Evolutionary conservation across 2,113 vertebrate genomes (phyloP).

Genomic region (Geococcyx californianus): DNA sequence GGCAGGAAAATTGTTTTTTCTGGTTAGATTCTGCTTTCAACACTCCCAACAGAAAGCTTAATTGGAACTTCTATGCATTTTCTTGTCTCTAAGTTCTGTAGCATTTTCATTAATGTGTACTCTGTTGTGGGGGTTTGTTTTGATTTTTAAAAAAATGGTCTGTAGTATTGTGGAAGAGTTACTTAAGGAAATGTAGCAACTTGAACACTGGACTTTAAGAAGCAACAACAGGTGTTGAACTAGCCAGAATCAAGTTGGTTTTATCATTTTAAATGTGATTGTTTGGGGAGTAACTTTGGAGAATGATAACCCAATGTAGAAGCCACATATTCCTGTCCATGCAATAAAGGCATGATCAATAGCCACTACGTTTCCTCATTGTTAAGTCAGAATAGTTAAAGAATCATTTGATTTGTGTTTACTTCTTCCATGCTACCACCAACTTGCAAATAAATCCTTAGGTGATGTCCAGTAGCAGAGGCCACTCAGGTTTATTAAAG

Average conservation of each 20-base stretch:
- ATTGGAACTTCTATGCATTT: not conserved
- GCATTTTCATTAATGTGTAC: not conserved
- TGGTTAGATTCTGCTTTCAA: not conserved
- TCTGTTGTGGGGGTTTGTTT: no score
- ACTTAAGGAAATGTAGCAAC: not conserved
- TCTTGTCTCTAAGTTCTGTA: not conserved
- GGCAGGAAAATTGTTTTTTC: not conserved
- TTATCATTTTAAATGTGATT: not conserved
- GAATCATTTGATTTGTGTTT: not conserved
- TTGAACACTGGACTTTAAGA: not conserved
- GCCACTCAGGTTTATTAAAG: not conserved
- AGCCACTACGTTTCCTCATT: not conserved
- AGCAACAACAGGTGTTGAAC: not conserved
- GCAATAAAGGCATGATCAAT: not conserved
- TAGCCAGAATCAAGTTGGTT: not conserved
- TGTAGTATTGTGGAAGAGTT: not conserved
- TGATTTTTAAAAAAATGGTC: not conserved
- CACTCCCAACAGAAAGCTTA: not conserved
- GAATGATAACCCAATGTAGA: not conserved
- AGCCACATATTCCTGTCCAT: not conserved
- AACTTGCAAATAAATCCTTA: not conserved
- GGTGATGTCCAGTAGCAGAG: not conserved
- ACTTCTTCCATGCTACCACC: not conserved
- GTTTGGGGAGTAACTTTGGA: not conserved
- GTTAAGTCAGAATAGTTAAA: not conserved